Conservation (phyloP, 2,113 vertebrate species). For the Lamprologus sp. region DNA sequence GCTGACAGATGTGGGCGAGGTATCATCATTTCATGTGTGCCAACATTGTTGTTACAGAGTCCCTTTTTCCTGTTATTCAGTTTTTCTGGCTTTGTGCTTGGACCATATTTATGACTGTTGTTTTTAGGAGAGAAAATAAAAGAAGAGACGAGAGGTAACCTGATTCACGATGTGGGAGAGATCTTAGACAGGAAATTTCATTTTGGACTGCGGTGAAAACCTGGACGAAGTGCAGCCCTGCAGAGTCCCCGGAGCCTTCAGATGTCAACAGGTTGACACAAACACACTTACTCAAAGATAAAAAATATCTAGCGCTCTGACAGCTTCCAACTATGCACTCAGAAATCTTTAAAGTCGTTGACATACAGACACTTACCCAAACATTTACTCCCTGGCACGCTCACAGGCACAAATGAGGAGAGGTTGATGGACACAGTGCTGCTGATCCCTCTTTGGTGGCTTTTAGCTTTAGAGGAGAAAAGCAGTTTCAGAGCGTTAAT, state of each 20-base stretch:
- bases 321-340: not conserved
- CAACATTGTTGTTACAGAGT: not conserved
- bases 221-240: not conserved
- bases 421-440: conserved; percentile 29
- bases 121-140: not conserved
- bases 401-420: conserved; percentile 7
- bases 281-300: not conserved
- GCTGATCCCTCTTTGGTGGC: conserved; percentile 43
- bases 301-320: not conserved
- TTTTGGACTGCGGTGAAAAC: conserved; percentile 1
- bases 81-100: not conserved
- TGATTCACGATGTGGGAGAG: not conserved
- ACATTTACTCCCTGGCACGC: conserved; percentile 1
- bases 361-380: not conserved
- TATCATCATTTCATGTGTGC: not conserved
- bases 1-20: not conserved
- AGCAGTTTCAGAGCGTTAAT: conserved; percentile 1
- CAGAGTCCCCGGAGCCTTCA: not conserved
- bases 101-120: not conserved
- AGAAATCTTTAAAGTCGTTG: conserved; percentile 1
- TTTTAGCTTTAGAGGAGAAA: conserved; percentile 25
- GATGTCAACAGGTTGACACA: conserved; percentile 22
- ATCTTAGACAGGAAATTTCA: conserved; percentile 13
- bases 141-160: not conserved
- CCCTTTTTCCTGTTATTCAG: not conserved